phyloP scores from a whole-genome alignment of 2,113 vertebrate genomes.

The Ophthalmolycus amberensis region DNA sequence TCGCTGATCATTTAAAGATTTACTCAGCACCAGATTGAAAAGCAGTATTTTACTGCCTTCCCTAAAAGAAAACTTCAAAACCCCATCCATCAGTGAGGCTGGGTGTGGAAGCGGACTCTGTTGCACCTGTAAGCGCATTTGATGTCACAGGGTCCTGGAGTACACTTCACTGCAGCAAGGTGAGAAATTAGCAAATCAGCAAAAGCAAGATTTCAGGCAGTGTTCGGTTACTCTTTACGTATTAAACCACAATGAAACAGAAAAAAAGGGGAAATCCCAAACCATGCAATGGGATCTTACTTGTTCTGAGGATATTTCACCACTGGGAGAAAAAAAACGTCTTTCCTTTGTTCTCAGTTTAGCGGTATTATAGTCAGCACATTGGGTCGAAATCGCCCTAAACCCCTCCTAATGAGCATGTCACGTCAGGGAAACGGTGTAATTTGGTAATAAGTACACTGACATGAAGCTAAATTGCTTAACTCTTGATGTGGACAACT shows the following conservation, averaged over 20 bases:
- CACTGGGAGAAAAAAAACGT: not conserved
- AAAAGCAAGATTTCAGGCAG: not conserved
- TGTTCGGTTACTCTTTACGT: not conserved
- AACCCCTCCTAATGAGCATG: constrained; percentile 61
- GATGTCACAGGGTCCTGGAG: not conserved
- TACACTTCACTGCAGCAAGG: not conserved
- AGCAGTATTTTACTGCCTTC: not conserved
- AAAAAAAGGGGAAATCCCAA: not conserved
- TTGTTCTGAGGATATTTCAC: constrained; percentile 12
- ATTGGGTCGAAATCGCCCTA: constrained; percentile 43
- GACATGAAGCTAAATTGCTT: constrained; percentile 66
- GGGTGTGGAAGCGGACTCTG: not conserved
- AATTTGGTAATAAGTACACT: constrained; percentile 55
- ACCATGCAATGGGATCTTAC: constrained; percentile 2
- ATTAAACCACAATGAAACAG: constrained; percentile 5
- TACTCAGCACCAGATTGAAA: not conserved
- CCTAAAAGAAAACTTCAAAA: not conserved
- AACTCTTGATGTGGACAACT: constrained; percentile 67
- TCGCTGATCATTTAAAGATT: not conserved
- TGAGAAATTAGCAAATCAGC: not conserved
- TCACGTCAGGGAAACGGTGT: constrained; percentile 49
- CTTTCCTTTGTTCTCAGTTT: constrained; percentile 44
- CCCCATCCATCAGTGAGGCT: not conserved
- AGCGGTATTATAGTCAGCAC: constrained; percentile 40
- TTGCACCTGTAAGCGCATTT: not conserved